phyloP scores from a whole-genome alignment of 2,113 vertebrate species.

The Brachypteracias leptosomus region DNA sequence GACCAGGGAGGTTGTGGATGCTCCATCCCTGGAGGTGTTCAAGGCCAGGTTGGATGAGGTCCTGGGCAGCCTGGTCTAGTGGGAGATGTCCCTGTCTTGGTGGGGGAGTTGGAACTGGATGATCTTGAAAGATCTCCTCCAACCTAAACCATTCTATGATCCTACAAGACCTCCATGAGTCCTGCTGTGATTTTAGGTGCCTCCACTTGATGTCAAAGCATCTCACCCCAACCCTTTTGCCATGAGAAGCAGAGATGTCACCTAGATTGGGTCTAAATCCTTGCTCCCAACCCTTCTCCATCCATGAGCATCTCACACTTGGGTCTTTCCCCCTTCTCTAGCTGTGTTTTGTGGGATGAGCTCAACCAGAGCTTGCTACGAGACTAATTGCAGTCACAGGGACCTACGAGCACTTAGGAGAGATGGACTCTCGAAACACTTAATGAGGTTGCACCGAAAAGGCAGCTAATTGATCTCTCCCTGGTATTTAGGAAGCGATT shows the following conservation, averaged over 20 bases:
- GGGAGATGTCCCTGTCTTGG: too few species aligned
- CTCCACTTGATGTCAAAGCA: accelerated
- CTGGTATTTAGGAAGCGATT: background rate
- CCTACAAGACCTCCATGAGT: accelerated
- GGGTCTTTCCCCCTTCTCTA: background rate
- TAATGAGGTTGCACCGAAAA: background rate
- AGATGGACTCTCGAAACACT: background rate
- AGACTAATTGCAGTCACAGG: background rate
- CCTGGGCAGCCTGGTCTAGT: too few species aligned
- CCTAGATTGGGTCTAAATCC: background rate
- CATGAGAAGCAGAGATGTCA: background rate
- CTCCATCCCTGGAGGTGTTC: too few species aligned
- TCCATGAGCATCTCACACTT: background rate
- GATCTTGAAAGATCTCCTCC: too few species aligned
- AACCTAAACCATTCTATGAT: background rate
- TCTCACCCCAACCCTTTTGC: background rate
- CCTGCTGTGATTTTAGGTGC: background rate
- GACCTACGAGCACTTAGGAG: background rate
- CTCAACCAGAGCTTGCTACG: background rate
- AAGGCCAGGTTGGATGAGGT: too few species aligned
- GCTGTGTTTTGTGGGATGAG: background rate
- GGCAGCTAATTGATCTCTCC: background rate
- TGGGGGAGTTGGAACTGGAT: too few species aligned
- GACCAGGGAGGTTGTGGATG: too few species aligned
- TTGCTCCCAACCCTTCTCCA: background rate